Percentiles rank a stretch among this genome's conserved stretches.
Evolutionary conservation across 2,888 invertebrate species (phyloP).

Genomic region (Sepiola atlantica): DNA sequence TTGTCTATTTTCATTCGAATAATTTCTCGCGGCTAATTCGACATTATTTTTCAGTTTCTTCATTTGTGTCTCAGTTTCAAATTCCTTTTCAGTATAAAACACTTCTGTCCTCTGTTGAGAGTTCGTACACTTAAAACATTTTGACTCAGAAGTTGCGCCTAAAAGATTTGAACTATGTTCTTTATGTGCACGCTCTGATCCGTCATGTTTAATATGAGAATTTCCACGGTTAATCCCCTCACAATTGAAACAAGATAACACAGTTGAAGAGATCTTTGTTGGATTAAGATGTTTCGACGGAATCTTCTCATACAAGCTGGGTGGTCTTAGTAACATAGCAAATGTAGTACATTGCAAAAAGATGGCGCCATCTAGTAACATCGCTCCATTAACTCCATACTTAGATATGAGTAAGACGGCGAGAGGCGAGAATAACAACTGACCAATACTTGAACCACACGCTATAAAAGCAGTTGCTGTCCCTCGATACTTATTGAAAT

Average conservation of each 20-base stretch:
- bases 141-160: background rate
- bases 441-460: background rate
- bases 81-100: background rate
- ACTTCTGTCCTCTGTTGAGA: background rate
- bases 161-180: background rate
- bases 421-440: background rate
- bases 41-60: background rate
- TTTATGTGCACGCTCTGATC: background rate
- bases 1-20: background rate
- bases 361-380: background rate
- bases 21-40: background rate
- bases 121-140: background rate
- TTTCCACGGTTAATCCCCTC: background rate
- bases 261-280: background rate
- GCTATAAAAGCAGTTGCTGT: background rate
- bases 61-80: background rate
- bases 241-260: background rate
- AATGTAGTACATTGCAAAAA: conserved; percentile 41
- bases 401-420: background rate
- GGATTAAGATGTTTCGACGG: background rate
- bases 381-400: conserved; percentile 16
- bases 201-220: background rate
- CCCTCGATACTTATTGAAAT: background rate
- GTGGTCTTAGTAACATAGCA: background rate
- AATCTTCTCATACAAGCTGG: background rate